phyloP scores from a whole-genome alignment of 2,888 invertebrate species.

The Pinctada fucata region DNA sequence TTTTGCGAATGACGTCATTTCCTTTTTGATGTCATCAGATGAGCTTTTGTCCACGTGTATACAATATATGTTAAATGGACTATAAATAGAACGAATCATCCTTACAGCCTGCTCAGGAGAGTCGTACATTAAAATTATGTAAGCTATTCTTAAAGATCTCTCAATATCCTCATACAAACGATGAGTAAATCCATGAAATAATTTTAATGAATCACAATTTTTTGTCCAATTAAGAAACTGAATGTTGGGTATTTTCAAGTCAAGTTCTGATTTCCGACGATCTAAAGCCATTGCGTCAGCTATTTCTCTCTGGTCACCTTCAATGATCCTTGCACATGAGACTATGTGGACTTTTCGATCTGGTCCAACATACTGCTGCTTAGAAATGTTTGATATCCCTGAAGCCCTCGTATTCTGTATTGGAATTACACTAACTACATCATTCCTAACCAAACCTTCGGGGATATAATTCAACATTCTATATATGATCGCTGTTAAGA shows the following conservation, averaged over 20 bases:
- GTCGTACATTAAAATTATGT: conserved; percentile 65
- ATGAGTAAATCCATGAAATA: conserved; percentile 39
- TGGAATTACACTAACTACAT: too few relatives aligned
- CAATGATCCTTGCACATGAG: conserved; percentile 49
- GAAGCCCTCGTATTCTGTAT: too few relatives aligned
- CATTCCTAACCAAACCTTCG: too few relatives aligned
- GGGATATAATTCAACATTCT: too few relatives aligned
- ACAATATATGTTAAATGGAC: conserved; percentile 74
- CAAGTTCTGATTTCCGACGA: neutral
- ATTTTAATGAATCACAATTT: conserved; percentile 45
- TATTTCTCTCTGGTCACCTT: conserved; percentile 45
- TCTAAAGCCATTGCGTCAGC: conserved; percentile 24
- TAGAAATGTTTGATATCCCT: too few relatives aligned
- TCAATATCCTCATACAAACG: conserved; percentile 44
- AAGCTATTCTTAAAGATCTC: conserved; percentile 67
- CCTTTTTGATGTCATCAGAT: conserved; percentile 43
- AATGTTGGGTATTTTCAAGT: conserved; percentile 1
- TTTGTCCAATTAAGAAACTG: conserved; percentile 31
- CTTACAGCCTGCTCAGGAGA: conserved; percentile 68
- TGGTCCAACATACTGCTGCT: too few relatives aligned
- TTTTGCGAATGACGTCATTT: conserved; percentile 50
- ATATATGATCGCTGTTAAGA: too few relatives aligned
- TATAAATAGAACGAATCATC: conserved; percentile 66
- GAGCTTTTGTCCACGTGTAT: conserved; percentile 72
- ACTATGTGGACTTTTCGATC: conserved; percentile 13